These are phyloP conservation scores for Halichoeres trimaculatus DNA, from an alignment of 2,113 vertebrate species.

Conservation along the genomic window DNA sequence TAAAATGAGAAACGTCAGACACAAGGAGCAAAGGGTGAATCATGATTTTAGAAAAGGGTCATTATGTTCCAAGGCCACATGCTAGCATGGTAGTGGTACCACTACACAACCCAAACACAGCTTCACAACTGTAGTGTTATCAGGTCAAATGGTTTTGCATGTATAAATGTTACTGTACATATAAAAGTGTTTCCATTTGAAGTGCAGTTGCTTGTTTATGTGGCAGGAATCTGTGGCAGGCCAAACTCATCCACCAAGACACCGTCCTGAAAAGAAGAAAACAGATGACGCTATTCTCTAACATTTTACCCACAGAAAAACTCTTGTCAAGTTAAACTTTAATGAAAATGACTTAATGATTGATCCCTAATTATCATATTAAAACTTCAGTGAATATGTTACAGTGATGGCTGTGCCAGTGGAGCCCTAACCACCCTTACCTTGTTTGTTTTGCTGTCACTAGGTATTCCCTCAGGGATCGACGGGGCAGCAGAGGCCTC, in stretches of 20 bases:
- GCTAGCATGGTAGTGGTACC: constrained; percentile 66
- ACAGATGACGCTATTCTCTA: neutral
- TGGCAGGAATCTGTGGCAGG: constrained; percentile 95
- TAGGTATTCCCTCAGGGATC: constrained; percentile 94
- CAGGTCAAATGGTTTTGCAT: constrained; percentile 57
- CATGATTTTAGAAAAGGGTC: constrained; percentile 25
- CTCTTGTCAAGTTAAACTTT: no score
- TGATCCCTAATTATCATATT: no score
- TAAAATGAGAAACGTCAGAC: constrained; percentile 9
- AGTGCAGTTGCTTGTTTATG: constrained; percentile 82
- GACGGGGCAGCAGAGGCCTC: constrained; percentile 93
- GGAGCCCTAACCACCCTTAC: constrained; percentile 66
- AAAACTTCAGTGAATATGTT: neutral
- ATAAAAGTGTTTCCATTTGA: constrained; percentile 71
- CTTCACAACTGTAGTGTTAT: constrained; percentile 53
- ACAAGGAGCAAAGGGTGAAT: neutral
- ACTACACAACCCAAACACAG: constrained; percentile 53
- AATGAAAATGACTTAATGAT: no score
- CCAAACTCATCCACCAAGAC: constrained; percentile 98
- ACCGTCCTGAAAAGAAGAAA: constrained; percentile 87
- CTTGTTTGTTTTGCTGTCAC: constrained; percentile 93
- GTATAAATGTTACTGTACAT: constrained; percentile 78
- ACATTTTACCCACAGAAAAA: no score
- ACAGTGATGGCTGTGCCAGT: neutral
- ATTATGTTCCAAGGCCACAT: constrained; percentile 70